Evolutionary conservation across 2,888 invertebrate species (phyloP), one percentile per base, ranked within the genome.

Genomic region (Gari tellinella): DNA sequence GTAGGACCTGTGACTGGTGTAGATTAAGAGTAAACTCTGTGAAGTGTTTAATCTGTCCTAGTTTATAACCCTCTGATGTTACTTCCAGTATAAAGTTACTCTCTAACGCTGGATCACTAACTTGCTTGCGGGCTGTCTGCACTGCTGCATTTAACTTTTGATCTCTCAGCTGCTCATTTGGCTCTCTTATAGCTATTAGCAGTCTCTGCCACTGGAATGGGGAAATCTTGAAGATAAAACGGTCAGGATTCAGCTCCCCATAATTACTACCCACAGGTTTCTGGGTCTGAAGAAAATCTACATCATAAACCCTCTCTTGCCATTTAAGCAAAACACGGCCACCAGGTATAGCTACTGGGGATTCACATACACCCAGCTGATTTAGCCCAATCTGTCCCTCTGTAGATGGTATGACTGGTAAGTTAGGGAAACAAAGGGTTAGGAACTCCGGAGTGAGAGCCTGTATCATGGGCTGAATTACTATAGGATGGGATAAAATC

Each of bases 231-330:
- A 77, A 80, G 17, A 88, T 75, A 62, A 85, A 86, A 46, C 82
- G 52, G 72, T 86, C 77, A 2, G 87, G 84, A 56, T 87, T 83
- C 17, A 89, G 72, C 56, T 83, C 77, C 10, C 62, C 69, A 37
- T 40, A 19, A 43, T 52, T 52, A 49, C 45, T 66, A 25, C 76
- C 65, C 10, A 53, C 60, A 21, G 57, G 23, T 8, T 57, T 43
- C 21, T 70, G 56, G 15, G 56, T 49, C 49, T 57, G 49, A 14
- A 58, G 45, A 26, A 61, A 43, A 21, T 51, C 49, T 1, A 68
- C 51, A 56, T 88, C 86, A 69, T 89, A 90, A 21, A 90, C 75
- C 49, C 88, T 65, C 64, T 87, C 84, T 41, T 85, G 79, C 88
- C 89, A 90, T 12, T 61, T 77, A n/a, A 89, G 37, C 19, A 70